These are phyloP conservation scores for Conchocele bisecta DNA, from an alignment of 2,888 invertebrate genomes.

Conservation along the genomic window DNA sequence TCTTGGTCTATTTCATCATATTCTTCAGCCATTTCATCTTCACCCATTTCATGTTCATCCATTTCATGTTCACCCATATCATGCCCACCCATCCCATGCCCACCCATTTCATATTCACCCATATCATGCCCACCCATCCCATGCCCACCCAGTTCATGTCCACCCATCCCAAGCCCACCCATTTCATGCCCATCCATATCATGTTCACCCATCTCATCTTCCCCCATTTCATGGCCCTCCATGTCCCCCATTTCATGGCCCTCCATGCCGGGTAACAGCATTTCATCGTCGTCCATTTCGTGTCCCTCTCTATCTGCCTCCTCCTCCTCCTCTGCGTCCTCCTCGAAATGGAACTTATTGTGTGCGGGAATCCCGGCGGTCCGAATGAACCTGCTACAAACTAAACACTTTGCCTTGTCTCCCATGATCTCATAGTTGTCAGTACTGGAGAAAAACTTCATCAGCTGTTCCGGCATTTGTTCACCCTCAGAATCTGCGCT, in stretches of 20 bases:
- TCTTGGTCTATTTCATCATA: neutral
- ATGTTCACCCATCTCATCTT: conserved; percentile 1
- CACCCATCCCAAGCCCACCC: neutral
- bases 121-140: neutral
- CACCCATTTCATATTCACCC: conserved; percentile 1
- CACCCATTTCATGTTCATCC: neutral
- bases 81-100: neutral
- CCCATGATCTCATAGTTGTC: conserved; percentile 45
- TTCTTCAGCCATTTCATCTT: conserved; percentile 17
- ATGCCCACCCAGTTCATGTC: neutral
- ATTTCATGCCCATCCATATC: conserved; percentile 1
- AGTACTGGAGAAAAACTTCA: neutral
- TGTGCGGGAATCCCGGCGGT: conserved; percentile 46
- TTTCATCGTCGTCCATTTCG: conserved; percentile 15
- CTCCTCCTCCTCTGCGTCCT: conserved; percentile 35
- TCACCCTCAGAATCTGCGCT: no score
- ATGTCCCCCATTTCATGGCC: conserved; percentile 20
- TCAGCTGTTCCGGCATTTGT: no score
- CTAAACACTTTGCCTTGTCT: conserved; percentile 48
- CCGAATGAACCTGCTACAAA: conserved; percentile 54
- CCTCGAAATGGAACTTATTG: conserved; percentile 40
- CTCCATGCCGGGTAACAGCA: conserved; percentile 1
- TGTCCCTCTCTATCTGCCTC: conserved; percentile 33
- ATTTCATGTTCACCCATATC: conserved; percentile 2
- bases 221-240: neutral